Evolutionary conservation across 2,113 vertebrate species (phyloP).

Genomic region (Sprattus sprattus): DNA sequence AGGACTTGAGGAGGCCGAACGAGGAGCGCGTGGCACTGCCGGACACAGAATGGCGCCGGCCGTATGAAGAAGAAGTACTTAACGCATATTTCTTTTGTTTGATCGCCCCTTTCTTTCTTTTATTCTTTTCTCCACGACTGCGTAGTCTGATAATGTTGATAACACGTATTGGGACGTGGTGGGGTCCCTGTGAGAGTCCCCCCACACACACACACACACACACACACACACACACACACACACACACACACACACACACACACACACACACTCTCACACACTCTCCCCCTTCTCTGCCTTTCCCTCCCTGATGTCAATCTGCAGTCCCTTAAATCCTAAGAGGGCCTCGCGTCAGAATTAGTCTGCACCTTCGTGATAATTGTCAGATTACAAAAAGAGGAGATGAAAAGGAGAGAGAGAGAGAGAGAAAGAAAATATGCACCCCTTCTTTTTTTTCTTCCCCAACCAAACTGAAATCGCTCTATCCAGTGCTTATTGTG

Average conservation of each 20-base stretch:
- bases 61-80: conserved; percentile 97
- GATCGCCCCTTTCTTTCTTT: background rate
- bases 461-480: conserved; percentile 53
- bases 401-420: background rate
- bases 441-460: conserved; percentile 64
- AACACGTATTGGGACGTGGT: conserved; percentile 1
- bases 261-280: conserved; percentile 8
- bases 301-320: conserved; percentile 77
- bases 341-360: conserved; percentile 81
- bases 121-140: conserved; percentile 11
- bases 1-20: conserved; percentile 86
- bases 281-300: background rate
- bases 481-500: background rate
- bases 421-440: conserved; percentile 56
- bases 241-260: background rate
- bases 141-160: background rate
- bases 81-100: conserved; percentile 75
- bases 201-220: background rate
- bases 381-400: conserved; percentile 82
- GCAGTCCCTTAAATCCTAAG: conserved; percentile 79
- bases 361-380: conserved; percentile 85
- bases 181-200: background rate
- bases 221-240: conserved; percentile 4
- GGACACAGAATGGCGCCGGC: conserved; percentile 82
- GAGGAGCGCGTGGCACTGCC: conserved; percentile 82